Base-by-base conservation (phyloP, 2,888 invertebrate species). In the Acleris literana region DNA sequence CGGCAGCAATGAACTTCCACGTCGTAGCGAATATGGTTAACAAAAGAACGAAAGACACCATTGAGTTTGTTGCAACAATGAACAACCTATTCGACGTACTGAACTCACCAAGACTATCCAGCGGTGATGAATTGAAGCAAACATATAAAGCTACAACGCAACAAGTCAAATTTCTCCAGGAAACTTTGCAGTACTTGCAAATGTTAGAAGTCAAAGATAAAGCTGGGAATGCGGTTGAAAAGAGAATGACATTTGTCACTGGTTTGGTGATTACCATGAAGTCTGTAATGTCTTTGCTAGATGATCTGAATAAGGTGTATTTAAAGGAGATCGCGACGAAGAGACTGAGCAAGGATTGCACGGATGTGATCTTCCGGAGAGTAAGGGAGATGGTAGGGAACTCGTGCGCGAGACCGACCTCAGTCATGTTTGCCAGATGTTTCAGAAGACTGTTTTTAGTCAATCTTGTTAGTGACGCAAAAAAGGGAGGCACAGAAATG, bases 271-370 rank as follows among this genome's bases (percentile, higher is more conserved):
- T 55, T 9, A 65, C 54, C 3, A 20, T 65, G 16, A 55, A 29
- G 25, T 55, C 60, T 13, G 17, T 65, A 0, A 44, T 55, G 17
- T 16, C 9, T 55, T 11, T 65, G 20, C 25, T 29, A n/a, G 25
- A 49, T 7, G 64, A 55, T 16, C 20, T 54, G 7, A 25, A 60
- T 43, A 29, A 25, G 11, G 43, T 13, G 5, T 20, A 49, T 11
- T 11, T 49, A 0, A 54, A 43, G 18, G 44, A 60, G 39, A 18
- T 65, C 16, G 18, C 49, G 16, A 65, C 64, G 2, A 65, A 60
- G 43, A 43, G 60, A 20, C 13, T 65, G 6, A 55, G 60, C 4
- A 65, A 60, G 18, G 60, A 65, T 51, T 65, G 48, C 29, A 17
- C 29, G 33, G 64, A 55, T 17, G 20, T 4, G 6, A 55, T 18